These are phyloP conservation scores for Congeria kusceri DNA, from an alignment of 2,888 invertebrate genomes.

Conservation along the genomic window DNA sequence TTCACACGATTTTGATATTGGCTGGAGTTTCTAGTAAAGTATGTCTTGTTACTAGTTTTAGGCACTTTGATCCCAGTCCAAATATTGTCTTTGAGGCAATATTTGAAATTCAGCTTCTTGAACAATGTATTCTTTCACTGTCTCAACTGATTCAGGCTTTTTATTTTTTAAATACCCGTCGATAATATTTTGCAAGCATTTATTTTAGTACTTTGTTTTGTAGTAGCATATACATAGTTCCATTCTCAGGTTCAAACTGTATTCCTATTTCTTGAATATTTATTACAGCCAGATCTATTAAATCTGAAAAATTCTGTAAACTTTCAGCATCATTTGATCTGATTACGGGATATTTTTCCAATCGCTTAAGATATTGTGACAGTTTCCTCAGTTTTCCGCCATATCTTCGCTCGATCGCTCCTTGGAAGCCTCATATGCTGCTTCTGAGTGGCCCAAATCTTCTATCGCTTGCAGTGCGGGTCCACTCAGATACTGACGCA, in stretches of 20 bases:
- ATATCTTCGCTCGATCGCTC: conserved; percentile 36
- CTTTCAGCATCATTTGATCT: conserved; percentile 19
- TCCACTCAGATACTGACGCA: conserved; percentile 52
- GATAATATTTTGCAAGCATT: too few species aligned
- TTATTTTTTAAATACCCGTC: too few species aligned
- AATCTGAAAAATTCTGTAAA: conserved; percentile 40
- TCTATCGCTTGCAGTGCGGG: conserved; percentile 26
- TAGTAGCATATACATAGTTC: too few species aligned
- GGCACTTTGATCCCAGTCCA: conserved; percentile 1
- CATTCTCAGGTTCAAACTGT: conserved; percentile 18
- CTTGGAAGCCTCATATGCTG: conserved; percentile 19
- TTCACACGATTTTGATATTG: too few species aligned
- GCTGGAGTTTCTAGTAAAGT: too few species aligned
- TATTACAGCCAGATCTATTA: too few species aligned
- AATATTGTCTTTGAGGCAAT: conserved; percentile 25
- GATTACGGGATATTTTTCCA: too few species aligned
- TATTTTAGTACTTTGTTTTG: too few species aligned
- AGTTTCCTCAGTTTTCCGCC: conserved; percentile 24
- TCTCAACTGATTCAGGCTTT: conserved; percentile 38
- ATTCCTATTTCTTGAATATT: conserved; percentile 33
- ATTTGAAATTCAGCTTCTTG: conserved; percentile 44
- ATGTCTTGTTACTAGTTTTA: too few species aligned
- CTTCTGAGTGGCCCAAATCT: conserved; percentile 24
- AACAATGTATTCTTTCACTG: conserved; percentile 21
- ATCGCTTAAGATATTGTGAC: conserved; percentile 6